Conservation (phyloP, 2,888 invertebrate genomes). For the Lithophane socia region DNA sequence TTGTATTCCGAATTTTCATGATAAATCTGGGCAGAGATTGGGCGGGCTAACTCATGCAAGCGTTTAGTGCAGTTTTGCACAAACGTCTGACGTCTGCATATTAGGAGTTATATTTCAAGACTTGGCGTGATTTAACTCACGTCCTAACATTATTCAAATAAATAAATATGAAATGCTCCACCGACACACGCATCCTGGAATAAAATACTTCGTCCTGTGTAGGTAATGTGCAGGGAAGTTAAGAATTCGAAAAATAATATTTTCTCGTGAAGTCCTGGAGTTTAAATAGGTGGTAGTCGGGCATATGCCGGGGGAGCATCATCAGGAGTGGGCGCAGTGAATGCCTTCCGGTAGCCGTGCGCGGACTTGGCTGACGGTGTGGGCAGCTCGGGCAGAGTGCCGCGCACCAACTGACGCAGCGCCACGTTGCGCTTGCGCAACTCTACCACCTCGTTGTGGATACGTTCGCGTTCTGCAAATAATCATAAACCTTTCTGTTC, state of each 20-base stretch:
- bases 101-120: neutral
- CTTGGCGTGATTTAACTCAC: neutral
- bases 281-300: conserved; percentile 80
- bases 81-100: neutral
- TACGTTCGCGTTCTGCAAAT: conserved; percentile 91
- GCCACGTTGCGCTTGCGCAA: conserved; percentile 93
- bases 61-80: neutral
- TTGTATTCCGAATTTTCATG: neutral
- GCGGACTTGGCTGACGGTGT: conserved; percentile 69
- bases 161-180: neutral
- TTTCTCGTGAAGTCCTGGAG: neutral
- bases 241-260: neutral
- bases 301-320: conserved; percentile 65
- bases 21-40: neutral
- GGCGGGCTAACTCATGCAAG: neutral
- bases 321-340: conserved; percentile 77
- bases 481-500: neutral
- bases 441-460: conserved; percentile 92
- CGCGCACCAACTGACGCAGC: conserved; percentile 92
- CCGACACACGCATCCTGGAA: neutral
- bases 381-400: conserved; percentile 87
- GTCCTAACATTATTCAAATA: neutral
- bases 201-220: neutral
- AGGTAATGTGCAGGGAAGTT: neutral
- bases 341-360: conserved; percentile 67